Conservation (phyloP, 2,113 vertebrate species). For the Oryzias curvinotus region DNA sequence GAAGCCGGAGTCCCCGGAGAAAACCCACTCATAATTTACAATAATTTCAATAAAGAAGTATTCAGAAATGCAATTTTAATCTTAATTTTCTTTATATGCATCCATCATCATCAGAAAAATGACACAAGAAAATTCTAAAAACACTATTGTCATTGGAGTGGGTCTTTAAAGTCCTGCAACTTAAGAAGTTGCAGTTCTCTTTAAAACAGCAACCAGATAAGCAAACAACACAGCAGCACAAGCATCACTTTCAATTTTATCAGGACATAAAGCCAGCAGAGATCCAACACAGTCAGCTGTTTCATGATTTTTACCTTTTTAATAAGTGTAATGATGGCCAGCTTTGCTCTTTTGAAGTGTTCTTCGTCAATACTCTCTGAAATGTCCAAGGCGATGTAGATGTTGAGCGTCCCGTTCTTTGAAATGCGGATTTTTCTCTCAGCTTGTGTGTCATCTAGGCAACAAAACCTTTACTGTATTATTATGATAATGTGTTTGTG, state of each 20-base stretch:
- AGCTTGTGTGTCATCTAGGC: conserved; percentile 51
- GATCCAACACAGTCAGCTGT: too few species aligned
- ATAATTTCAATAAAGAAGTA: too few species aligned
- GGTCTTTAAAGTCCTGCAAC: too few species aligned
- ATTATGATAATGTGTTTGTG: not conserved
- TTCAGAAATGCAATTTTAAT: too few species aligned
- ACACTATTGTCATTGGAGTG: too few species aligned
- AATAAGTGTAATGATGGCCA: conserved; percentile 47
- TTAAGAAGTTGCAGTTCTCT: too few species aligned
- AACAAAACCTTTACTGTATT: conserved; percentile 5
- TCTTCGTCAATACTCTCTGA: conserved; percentile 65
- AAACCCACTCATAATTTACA: too few species aligned
- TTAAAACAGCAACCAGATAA: not conserved
- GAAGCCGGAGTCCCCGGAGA: too few species aligned
- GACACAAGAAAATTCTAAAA: too few species aligned
- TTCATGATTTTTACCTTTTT: conserved; percentile 59
- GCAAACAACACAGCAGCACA: not conserved
- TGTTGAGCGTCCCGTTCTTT: conserved; percentile 66
- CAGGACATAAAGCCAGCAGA: not conserved
- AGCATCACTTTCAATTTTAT: not conserved
- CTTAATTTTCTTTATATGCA: too few species aligned
- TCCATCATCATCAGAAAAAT: too few species aligned
- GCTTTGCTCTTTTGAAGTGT: conserved; percentile 14
- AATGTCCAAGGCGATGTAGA: conserved; percentile 77
- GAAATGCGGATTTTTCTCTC: conserved; percentile 56